Evolutionary conservation across 2,797 vertebrate genomes (phyloP).

Genomic region (Myripristis murdjan): DNA sequence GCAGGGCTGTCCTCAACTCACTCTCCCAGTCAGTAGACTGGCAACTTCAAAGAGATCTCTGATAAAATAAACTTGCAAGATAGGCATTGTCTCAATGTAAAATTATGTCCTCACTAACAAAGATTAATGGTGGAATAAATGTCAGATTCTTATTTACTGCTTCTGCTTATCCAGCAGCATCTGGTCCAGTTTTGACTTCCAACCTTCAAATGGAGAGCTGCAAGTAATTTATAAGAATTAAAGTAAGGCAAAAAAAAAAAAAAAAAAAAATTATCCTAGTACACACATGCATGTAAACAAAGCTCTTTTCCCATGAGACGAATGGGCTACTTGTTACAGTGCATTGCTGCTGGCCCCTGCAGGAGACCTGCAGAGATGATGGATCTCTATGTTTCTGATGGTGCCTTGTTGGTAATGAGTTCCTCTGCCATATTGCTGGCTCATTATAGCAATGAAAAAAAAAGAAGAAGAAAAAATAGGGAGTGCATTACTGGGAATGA

Average conservation of each 20-base stretch:
- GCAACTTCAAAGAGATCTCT: conserved; percentile 53
- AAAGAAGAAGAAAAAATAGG: conserved; percentile 46
- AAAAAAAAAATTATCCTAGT: conserved; percentile 82
- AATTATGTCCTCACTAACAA: conserved; percentile 40
- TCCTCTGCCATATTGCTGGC: conserved; percentile 61
- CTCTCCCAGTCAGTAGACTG: conserved; percentile 48
- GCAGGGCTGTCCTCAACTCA: conserved; percentile 26
- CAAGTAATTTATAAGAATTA: conserved; percentile 86
- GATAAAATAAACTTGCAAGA: conserved; percentile 38
- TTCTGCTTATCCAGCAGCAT: conserved; percentile 39
- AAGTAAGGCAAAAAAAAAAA: too few species aligned
- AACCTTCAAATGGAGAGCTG: conserved; percentile 59
- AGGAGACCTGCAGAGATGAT: conserved; percentile 72
- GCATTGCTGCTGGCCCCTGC: conserved; percentile 56
- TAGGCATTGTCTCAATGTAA: conserved; percentile 31
- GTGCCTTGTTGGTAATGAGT: conserved; percentile 77
- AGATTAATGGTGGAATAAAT: conserved; percentile 58
- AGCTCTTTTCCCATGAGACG: conserved; percentile 64
- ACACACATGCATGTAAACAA: conserved; percentile 77
- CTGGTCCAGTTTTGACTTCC: conserved; percentile 55
- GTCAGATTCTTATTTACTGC: conserved; percentile 5
- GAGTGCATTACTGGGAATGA: conserved; percentile 63
- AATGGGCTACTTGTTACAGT: conserved; percentile 64
- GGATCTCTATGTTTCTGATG: conserved; percentile 74
- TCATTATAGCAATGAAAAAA: too few species aligned